Base-by-base conservation (phyloP, 2,888 invertebrate genomes). In the Gandaritis pyraliata region DNA sequence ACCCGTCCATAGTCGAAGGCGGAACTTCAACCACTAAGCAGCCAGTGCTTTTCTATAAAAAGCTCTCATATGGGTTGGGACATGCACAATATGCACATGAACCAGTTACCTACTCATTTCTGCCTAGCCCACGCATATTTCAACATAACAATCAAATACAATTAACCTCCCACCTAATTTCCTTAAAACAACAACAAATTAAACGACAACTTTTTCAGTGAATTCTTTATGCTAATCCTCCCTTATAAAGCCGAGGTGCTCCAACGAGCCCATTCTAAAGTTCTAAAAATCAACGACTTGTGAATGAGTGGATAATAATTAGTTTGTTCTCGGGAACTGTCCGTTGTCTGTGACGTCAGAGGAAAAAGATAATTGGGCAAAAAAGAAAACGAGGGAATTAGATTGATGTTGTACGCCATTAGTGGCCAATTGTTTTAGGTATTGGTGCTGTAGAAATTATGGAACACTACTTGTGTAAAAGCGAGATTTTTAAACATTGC, bases 271-370 rank as follows among this genome's bases (percentile, higher is more conserved):
- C 46, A 62, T 65, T 57, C 46, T 46, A 18, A 65, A 63, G 59
- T 68, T 57, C 54, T 65, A 58, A 74, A 75, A 77, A 72, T 71
- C 78, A 82, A 81, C 77, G 81, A 79, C 81, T 81, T 83, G 80
- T 82, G 83, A 86, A 87, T 85, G 81, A 86, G 82, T 79, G 80
- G 80, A 83, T 83, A 87, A 83, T 87, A 86, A 87, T 88, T 85
- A 86, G 80, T 81, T 81, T 75, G 74, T 76, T 72, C 78, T 73
- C 69, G 69, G 72, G 55, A 66, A 69, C 65, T 74, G 71, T 70
- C 77, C 75, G 76, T 76, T 75, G 75, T 72, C 64, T 10, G 56
- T 57, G 58, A 58, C 73, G 74, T 75, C 73, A 70, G 68, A 69
- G 65, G 74, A 83, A 81, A 81, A 82, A 82, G 78, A 80, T 84